Percentiles rank a stretch among this genome's conserved stretches.
Evolutionary conservation across 2,797 vertebrate genomes (phyloP).

Genomic region (Notamacropus eugenii): DNA sequence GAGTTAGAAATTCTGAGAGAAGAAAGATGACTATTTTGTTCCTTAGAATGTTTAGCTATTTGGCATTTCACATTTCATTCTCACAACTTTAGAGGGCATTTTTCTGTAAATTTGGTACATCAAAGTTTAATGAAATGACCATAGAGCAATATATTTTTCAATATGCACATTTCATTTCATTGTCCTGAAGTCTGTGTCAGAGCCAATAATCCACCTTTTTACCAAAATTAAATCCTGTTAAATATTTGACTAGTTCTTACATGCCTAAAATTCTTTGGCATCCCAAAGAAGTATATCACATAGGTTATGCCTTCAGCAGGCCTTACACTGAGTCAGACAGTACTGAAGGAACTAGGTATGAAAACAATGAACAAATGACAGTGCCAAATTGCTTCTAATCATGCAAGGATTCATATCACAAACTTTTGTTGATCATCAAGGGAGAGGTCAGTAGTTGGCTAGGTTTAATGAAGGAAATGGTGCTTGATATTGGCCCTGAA

Average conservation of each 20-base stretch:
- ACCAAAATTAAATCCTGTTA: not conserved
- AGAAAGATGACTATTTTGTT: not conserved
- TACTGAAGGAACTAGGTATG: not conserved
- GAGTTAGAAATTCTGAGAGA: not conserved
- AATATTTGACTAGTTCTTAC: not conserved
- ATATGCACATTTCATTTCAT: not conserved
- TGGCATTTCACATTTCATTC: not conserved
- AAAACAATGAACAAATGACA: not conserved
- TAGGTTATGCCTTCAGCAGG: not conserved
- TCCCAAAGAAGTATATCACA: not conserved
- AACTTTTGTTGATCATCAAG: not conserved
- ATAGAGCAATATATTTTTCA: not conserved
- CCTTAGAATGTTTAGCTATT: not conserved
- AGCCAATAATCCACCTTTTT: not conserved
- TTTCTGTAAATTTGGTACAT: not conserved
- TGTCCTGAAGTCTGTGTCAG: not conserved
- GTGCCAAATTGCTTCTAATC: not conserved
- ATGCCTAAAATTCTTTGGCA: not conserved
- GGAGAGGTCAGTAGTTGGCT: no score
- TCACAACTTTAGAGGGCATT: not conserved
- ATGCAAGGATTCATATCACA: not conserved
- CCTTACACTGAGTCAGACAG: not conserved
- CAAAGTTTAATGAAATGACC: not conserved
- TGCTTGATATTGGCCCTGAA: not conserved
- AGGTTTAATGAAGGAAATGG: not conserved